Percentiles rank a stretch among this genome's conserved stretches.
Conservation (phyloP, 2,797 vertebrate species). For the Semaprochilodus insignis region DNA sequence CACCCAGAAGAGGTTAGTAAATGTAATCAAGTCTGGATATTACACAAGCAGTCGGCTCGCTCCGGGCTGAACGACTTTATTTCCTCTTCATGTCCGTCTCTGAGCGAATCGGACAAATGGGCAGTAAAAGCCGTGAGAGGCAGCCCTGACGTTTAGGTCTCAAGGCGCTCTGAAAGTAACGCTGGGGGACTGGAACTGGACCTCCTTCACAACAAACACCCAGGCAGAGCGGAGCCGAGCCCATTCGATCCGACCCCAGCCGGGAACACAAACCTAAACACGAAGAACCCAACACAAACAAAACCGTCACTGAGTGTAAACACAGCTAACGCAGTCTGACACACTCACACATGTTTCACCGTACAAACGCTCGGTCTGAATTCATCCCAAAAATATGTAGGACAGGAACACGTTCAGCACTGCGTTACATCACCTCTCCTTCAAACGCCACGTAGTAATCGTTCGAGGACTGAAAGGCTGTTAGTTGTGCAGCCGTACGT, state of each 20-base stretch:
- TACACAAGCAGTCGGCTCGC: not conserved
- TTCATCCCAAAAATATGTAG: too few relatives aligned
- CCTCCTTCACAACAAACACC: not conserved
- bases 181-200: not conserved
- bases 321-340: not conserved
- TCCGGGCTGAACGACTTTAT: constrained; percentile 11
- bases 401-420: too few relatives aligned
- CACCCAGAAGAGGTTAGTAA: not conserved
- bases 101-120: constrained; percentile 22
- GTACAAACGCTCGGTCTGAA: too few relatives aligned
- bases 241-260: not conserved
- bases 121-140: not conserved
- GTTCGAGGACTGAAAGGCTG: too few relatives aligned
- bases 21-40: constrained; percentile 9
- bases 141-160: not conserved
- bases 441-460: too few relatives aligned
- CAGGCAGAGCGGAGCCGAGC: not conserved
- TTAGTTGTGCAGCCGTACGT: too few relatives aligned
- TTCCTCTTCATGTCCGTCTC: not conserved
- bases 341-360: not conserved
- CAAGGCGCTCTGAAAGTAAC: not conserved
- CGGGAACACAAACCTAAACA: not conserved
- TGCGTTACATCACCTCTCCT: too few relatives aligned
- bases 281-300: not conserved
- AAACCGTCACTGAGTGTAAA: not conserved